Conservation (phyloP, 2,888 invertebrate genomes). For the Notocelia uddmanniana region DNA sequence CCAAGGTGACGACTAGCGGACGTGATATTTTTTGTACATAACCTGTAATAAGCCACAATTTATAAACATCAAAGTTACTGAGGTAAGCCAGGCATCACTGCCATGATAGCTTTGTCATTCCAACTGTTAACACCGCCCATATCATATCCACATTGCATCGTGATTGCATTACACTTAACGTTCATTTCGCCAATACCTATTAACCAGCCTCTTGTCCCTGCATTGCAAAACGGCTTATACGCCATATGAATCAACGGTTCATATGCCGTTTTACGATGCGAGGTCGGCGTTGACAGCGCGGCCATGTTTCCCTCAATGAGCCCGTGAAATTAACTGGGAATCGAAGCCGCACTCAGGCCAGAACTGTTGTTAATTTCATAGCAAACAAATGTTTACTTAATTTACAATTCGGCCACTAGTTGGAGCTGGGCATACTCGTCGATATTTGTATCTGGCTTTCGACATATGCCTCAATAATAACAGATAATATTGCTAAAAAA, state of each 20-base stretch:
- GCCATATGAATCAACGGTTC: not conserved
- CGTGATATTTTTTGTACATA: too few relatives aligned
- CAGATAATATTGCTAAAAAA: too few relatives aligned
- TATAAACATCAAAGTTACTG: not conserved
- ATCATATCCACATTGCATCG: not conserved
- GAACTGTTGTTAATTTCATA: not conserved
- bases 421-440: too few relatives aligned
- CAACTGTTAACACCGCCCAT: not conserved
- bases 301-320: conserved; percentile 51
- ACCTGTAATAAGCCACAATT: not conserved
- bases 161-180: not conserved
- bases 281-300: not conserved
- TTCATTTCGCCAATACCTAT: conserved; percentile 26
- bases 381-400: conserved; percentile 4
- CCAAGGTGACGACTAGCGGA: too few relatives aligned
- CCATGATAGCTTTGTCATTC: not conserved
- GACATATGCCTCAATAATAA: too few relatives aligned
- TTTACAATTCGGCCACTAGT: not conserved
- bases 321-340: conserved; percentile 59
- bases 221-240: not conserved
- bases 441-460: too few relatives aligned
- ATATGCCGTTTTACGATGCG: not conserved
- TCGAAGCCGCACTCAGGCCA: conserved; percentile 43
- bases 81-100: not conserved
- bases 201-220: not conserved